A percentile compares a stretch with the other conserved stretches of the same genome.
phyloP scores from a whole-genome alignment of 2,113 vertebrate genomes.

The Cyphomyrus plagiostoma region DNA sequence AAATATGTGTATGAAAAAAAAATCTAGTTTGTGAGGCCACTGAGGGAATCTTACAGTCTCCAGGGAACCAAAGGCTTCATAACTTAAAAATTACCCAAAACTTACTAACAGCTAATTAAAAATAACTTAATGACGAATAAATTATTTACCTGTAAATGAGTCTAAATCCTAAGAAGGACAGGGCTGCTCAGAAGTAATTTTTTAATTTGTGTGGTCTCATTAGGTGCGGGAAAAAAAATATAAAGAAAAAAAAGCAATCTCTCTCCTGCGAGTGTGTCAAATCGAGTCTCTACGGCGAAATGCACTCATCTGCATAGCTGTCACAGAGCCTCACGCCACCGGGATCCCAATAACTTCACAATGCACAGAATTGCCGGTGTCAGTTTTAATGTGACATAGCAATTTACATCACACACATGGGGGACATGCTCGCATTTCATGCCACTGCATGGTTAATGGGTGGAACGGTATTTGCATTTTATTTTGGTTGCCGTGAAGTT shows the following conservation, averaged over 20 bases:
- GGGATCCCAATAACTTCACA: slow-evolving; percentile 50
- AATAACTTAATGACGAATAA: slow-evolving; percentile 27
- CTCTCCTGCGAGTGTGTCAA: slow-evolving; percentile 52
- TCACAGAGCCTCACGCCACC: slow-evolving; percentile 46
- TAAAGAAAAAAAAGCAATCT: slow-evolving; percentile 46
- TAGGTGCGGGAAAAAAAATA: slow-evolving; percentile 24
- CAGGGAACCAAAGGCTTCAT: background rate
- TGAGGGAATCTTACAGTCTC: background rate
- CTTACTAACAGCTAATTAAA: slow-evolving; percentile 37
- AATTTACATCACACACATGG: slow-evolving; percentile 50
- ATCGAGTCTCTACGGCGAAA: slow-evolving; percentile 49
- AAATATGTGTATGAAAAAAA: background rate
- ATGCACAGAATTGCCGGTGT: slow-evolving; percentile 54
- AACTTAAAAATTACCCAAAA: background rate
- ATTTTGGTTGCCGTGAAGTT: slow-evolving; percentile 50
- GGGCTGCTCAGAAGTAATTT: slow-evolving; percentile 46
- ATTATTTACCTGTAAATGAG: slow-evolving; percentile 31
- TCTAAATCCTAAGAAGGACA: slow-evolving; percentile 29
- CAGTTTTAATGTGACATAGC: slow-evolving; percentile 56
- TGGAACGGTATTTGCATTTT: slow-evolving; percentile 53
- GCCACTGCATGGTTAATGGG: slow-evolving; percentile 47
- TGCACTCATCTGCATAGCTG: slow-evolving; percentile 53
- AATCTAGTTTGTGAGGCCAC: background rate
- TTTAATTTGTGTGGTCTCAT: slow-evolving; percentile 53
- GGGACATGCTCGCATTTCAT: slow-evolving; percentile 45